Evolutionary conservation across 2,113 vertebrate species (phyloP).

Genomic region (Microtus richardsoni): DNA sequence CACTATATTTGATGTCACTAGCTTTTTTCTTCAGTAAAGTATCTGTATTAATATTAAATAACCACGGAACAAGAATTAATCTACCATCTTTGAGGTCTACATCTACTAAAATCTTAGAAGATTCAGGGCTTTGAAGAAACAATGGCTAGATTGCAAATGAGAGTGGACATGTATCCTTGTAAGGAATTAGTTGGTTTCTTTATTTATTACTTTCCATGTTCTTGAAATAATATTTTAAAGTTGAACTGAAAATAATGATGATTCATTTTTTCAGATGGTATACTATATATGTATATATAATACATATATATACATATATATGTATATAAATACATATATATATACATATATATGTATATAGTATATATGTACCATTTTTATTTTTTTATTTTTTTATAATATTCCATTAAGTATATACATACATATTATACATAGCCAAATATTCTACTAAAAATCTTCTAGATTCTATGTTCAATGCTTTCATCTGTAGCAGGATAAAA

Average conservation of each 20-base stretch:
- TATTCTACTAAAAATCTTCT: not conserved
- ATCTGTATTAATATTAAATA: slow-evolving; percentile 35
- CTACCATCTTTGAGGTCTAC: not conserved
- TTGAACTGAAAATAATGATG: not conserved
- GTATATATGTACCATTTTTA: too few species aligned
- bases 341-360: too few species aligned
- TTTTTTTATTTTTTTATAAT: too few species aligned
- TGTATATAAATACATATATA: too few species aligned
- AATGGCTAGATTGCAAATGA: not conserved
- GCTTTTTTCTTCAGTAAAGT: not conserved
- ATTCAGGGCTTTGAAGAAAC: not conserved
- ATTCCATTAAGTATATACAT: too few species aligned
- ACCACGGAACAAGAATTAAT: not conserved
- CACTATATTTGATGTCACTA: not conserved
- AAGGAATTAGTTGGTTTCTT: not conserved
- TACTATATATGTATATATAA: too few species aligned
- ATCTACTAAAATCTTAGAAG: not conserved
- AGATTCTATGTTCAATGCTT: not conserved
- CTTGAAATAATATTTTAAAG: not conserved
- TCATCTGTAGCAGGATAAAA: not conserved
- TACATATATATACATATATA: too few species aligned
- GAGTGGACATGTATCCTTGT: not conserved
- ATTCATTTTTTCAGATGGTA: not conserved
- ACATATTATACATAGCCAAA: not conserved
- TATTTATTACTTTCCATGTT: slow-evolving; percentile 15